Base-by-base conservation (phyloP, 2,797 vertebrate species). In the Pseudochirops corinnae region DNA sequence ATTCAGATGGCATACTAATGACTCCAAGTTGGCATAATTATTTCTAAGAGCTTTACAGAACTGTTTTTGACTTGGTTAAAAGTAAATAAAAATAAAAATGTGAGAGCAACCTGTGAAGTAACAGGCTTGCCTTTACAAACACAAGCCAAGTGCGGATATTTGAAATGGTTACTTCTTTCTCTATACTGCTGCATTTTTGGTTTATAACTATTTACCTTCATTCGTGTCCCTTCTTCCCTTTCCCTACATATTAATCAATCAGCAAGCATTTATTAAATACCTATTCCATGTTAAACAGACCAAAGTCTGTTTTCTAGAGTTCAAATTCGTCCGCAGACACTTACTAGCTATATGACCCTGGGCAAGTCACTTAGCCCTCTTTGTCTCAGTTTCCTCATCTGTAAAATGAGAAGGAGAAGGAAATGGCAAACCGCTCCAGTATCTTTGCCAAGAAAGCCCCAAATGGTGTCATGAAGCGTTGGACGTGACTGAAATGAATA, bases 41-140 rank as follows among this genome's bases (percentile, higher is more conserved):
- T 92, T 94, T 94, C n/a, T 39, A 95, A 93, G 92, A 91, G 29
- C 31, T 92, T 24, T 91, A 93, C 92, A 57, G 87, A 90, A 91
- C 33, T 62, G 21, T n/a, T 74, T 74, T 90, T 94, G 74, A 91
- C 87, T 90, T 91, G 46, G 56, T 28, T 94, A 60, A 91, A 95
- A 91, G 55, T 18, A 82, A 46, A 67, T 39, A 74, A 74, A 74
- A 74, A 74, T 74, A 74, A 74, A 39, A 39, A 18, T 5, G 10
- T 39, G 7, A 21, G n/a, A 74, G 67, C n/a, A 39, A 74, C 18
- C 67, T 74, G n/a, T 39, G 67, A 74, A 74, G 16, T n/a, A 74
- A 74, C 16, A 39, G 67, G 18, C n/a, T 74, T 74, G 21, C n/a
- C n/a, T 74, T 74, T 67, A 67, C 18, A 92, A 56, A 55, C 16